Percentiles rank a stretch among this genome's conserved stretches.
Evolutionary conservation across 1,140 invertebrate species (phyloP).

Genomic region (Platyscapa corneri): DNA sequence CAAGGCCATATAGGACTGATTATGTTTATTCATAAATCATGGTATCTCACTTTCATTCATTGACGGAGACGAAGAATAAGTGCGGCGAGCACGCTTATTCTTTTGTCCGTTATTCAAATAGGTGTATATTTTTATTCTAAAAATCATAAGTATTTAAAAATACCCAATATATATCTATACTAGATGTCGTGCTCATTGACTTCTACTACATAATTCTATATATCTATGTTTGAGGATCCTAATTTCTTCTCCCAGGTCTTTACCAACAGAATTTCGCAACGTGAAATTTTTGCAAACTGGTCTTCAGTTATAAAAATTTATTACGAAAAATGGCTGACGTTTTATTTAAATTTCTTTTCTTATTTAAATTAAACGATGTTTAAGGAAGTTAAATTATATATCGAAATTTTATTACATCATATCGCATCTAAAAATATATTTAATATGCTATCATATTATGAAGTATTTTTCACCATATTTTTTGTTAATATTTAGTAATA

Average conservation of each 20-base stretch:
- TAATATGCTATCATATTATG: no score
- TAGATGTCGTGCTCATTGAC: not conserved
- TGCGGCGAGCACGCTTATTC: conserved; percentile 9
- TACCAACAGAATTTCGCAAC: not conserved
- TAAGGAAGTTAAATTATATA: not conserved
- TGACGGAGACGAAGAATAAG: conserved; percentile 13
- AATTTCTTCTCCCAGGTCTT: conserved; percentile 12
- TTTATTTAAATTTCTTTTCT: conserved; percentile 15
- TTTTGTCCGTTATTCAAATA: conserved; percentile 1
- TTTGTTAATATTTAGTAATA: not conserved
- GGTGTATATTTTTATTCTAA: not conserved
- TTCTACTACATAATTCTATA: conserved; percentile 12
- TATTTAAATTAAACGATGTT: not conserved
- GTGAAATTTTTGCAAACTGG: not conserved
- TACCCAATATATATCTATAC: not conserved
- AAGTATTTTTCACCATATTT: not conserved
- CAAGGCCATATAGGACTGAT: conserved; percentile 51
- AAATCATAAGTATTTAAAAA: not conserved
- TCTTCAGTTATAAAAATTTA: not conserved
- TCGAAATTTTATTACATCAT: not conserved
- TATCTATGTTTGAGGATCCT: not conserved
- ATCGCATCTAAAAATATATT: not conserved
- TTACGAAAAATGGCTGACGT: not conserved
- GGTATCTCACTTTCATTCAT: conserved; percentile 58
- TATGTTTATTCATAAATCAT: conserved; percentile 57